Base-by-base conservation (phyloP, 2,797 vertebrate species). In the Mergus octosetaceus region DNA sequence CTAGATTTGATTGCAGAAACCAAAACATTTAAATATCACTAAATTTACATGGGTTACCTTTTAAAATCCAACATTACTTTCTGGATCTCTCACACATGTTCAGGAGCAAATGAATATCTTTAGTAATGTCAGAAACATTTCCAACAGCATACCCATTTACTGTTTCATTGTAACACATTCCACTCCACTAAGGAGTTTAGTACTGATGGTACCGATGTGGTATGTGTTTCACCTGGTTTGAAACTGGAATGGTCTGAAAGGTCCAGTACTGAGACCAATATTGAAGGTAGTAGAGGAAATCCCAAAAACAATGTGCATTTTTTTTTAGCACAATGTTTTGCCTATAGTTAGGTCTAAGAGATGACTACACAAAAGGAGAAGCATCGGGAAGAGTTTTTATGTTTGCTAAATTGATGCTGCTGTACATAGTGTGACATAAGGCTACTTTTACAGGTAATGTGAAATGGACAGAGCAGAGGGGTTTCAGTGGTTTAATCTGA, bases 361-460 rank as follows among this genome's bases (percentile, higher is more conserved):
- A 45, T 8, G 6, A 17, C 30, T 19, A 70, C 28, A 43, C 11
- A 6, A 34, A 30, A 65, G 47, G 4, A 68, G 25, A 39, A 74
- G 12, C 5, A 74, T 2, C 1, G 1, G 1, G 16, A 58, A 64
- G 11, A 4, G 7, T 19, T 62, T 45, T 22, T 65, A 15, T 14
- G 24, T 11, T 64, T 11, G 21, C 1, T 27, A 61, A 83, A 66
- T n/a, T 30, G 36, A 6, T 7, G 12, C 28, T 80, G 27, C 0
- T 45, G 1, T 32, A 36, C 0, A 0, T 18, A 49, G 4, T 16
- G 27, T 21, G 61, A 57, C 11, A 9, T 30, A 10, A n/a, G 5
- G 4, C 4, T 25, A 8, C 8, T 70, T 76, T 66, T 17, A 57
- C 0, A 6, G 20, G 16, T 7, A 16, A 14, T 66, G 47, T 47